A percentile compares a stretch with the other conserved stretches of the same genome.
These are phyloP conservation scores for Plotosus lineatus DNA, from an alignment of 2,113 vertebrate species.

Conservation along the genomic window DNA sequence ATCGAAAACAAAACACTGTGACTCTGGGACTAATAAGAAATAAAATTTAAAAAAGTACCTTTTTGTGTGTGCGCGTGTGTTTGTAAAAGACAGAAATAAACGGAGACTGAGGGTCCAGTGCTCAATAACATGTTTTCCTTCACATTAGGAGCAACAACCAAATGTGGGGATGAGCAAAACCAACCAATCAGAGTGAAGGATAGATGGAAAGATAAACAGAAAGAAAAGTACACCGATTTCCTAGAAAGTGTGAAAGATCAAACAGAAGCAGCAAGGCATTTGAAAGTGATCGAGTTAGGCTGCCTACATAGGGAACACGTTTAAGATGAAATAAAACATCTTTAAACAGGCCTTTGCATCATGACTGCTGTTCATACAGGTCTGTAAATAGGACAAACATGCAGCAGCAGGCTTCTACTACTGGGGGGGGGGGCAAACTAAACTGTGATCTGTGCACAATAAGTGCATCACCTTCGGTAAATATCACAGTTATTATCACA, in stretches of 20 bases:
- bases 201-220: background rate
- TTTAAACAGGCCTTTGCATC: background rate
- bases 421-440: background rate
- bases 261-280: background rate
- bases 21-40: too few relatives aligned
- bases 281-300: background rate
- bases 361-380: background rate
- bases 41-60: too few relatives aligned
- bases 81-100: too few relatives aligned
- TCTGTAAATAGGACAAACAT: background rate
- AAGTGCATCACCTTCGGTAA: background rate
- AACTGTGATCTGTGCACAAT: background rate
- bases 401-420: background rate
- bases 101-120: too few relatives aligned
- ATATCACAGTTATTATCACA: background rate
- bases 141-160: conserved; percentile 16
- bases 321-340: background rate
- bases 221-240: background rate
- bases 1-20: too few relatives aligned
- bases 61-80: conserved; percentile 1
- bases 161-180: background rate
- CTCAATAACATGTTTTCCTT: conserved; percentile 56
- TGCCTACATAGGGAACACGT: background rate
- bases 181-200: conserved; percentile 29
- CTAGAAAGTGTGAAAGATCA: conserved; percentile 5